Evolutionary conservation across 2,113 vertebrate genomes (phyloP).

Genomic region (Proteles cristata): DNA sequence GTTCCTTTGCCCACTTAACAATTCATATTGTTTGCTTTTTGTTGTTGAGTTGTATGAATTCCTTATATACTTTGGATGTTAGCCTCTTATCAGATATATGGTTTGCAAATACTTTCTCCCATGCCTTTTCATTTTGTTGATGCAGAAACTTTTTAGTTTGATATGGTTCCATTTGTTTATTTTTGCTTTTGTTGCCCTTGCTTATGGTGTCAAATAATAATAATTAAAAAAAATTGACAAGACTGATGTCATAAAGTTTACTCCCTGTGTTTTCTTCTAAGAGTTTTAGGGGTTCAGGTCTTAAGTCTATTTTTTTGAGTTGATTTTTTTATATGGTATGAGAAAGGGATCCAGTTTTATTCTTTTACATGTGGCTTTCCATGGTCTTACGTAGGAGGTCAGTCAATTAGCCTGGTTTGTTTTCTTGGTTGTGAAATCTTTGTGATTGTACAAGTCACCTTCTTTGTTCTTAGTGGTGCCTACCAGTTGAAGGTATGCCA

Average conservation of each 20-base stretch:
- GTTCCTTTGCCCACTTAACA: neutral
- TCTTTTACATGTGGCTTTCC: neutral
- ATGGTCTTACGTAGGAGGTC: neutral
- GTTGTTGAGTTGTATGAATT: neutral
- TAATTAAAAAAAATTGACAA: neutral
- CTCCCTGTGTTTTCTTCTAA: neutral
- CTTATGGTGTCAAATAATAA: neutral
- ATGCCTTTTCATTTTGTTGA: neutral
- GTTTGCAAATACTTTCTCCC: neutral
- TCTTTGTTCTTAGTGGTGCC: neutral
- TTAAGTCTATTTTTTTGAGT: neutral
- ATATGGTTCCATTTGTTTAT: neutral
- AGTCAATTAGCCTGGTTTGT: neutral
- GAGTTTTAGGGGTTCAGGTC: neutral
- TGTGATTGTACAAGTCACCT: neutral
- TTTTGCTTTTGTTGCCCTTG: neutral
- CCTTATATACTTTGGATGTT: neutral
- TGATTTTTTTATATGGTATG: neutral
- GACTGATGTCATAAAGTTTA: neutral
- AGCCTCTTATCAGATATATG: neutral
- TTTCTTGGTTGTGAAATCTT: neutral
- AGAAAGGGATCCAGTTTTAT: neutral
- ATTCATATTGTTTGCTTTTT: neutral
- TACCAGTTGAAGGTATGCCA: neutral
- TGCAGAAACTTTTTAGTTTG: neutral